Conservation (phyloP, 2,797 vertebrate genomes). For the Sebastes wilsoni region DNA sequence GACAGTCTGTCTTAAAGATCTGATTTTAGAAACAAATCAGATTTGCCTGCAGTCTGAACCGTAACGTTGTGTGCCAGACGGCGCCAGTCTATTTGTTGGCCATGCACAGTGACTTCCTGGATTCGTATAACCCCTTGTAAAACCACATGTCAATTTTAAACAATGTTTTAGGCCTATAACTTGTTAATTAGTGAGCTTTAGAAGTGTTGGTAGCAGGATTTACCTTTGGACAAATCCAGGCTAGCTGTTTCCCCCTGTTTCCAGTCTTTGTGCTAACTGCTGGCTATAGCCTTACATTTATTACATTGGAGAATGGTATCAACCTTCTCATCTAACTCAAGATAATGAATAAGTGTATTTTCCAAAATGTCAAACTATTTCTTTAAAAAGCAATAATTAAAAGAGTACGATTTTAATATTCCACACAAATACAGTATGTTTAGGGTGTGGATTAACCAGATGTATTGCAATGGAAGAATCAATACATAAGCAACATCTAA, state of each 20-base stretch:
- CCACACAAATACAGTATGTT: neutral
- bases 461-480: neutral
- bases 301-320: neutral
- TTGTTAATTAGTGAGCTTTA: neutral
- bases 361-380: neutral
- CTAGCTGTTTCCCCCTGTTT: neutral
- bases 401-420: neutral
- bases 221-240: neutral
- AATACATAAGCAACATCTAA: neutral
- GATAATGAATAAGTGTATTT: neutral
- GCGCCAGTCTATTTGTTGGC: too few relatives aligned
- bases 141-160: too few relatives aligned
- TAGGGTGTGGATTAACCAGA: neutral
- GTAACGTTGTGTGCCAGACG: too few relatives aligned
- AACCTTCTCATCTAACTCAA: neutral
- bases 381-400: neutral
- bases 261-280: neutral
- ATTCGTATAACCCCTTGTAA: too few relatives aligned
- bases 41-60: too few relatives aligned
- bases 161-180: neutral
- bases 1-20: too few relatives aligned
- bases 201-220: too few relatives aligned
- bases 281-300: neutral
- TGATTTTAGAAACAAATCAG: too few relatives aligned
- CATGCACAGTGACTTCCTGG: too few relatives aligned